Evolutionary conservation across 2,797 vertebrate genomes (phyloP).

Genomic region (Falco concolor): DNA sequence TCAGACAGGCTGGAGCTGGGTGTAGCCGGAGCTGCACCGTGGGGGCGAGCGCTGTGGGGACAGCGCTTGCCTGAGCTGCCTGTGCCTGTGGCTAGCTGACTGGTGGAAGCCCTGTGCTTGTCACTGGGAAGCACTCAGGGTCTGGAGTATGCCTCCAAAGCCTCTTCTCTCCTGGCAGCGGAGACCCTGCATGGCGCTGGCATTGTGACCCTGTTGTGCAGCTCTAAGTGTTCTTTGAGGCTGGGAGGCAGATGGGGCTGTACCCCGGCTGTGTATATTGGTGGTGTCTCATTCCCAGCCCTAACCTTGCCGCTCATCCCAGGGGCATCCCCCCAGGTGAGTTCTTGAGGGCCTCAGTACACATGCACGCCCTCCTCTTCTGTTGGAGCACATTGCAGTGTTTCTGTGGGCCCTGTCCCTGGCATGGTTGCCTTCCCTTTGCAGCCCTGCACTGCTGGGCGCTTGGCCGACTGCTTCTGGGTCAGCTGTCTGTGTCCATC

Average conservation of each 20-base stretch:
- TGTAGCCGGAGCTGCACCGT: not conserved
- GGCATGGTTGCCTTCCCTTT: not conserved
- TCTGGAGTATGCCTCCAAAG: not conserved
- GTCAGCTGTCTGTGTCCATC: not conserved
- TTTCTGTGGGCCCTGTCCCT: not conserved
- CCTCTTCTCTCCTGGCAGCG: not conserved
- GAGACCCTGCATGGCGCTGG: not conserved
- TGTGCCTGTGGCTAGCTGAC: not conserved
- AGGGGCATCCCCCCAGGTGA: too few species aligned
- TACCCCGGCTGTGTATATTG: not conserved
- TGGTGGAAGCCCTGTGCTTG: not conserved
- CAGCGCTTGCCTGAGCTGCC: not conserved
- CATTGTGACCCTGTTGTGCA: not conserved
- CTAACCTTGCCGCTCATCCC: not conserved
- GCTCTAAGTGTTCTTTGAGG: not conserved
- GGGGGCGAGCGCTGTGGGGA: not conserved
- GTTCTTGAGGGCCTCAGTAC: not conserved
- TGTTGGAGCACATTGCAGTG: not conserved
- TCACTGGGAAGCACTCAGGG: not conserved
- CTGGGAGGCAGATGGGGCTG: not conserved
- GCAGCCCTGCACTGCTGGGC: not conserved
- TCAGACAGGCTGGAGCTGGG: conserved; percentile 26
- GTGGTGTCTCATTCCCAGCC: not conserved
- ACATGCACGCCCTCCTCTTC: not conserved
- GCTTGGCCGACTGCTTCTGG: not conserved